Conservation (phyloP, 2,888 invertebrate species). For the Drosophila heteroneura region DNA sequence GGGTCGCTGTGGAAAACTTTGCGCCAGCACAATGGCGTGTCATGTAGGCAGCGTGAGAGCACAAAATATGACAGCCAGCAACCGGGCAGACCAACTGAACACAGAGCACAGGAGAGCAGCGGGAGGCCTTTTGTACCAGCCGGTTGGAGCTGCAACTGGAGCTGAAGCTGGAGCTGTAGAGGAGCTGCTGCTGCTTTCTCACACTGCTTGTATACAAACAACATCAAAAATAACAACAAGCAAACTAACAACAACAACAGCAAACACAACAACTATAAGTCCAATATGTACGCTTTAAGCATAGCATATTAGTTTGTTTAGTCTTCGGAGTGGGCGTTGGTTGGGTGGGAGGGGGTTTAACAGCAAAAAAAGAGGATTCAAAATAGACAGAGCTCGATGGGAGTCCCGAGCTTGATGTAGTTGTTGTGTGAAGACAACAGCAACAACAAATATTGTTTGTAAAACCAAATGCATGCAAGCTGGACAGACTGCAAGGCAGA, state of each 20-base stretch:
- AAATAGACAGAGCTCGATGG: constrained; percentile 73
- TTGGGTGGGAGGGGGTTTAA: constrained; percentile 17
- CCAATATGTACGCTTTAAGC: constrained; percentile 82
- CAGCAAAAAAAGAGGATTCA: constrained; percentile 78
- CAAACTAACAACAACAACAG: constrained; percentile 54
- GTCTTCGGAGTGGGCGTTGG: constrained; percentile 37
- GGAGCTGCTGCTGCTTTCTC: constrained; percentile 3
- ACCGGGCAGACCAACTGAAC: constrained; percentile 14
- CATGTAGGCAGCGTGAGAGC: constrained; percentile 65
- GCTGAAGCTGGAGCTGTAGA: constrained; percentile 5
- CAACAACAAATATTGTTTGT: constrained; percentile 72
- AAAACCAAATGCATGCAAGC: constrained; percentile 78
- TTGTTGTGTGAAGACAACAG: constrained; percentile 72
- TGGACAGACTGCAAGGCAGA: constrained; percentile 42
- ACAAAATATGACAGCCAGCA: constrained; percentile 75
- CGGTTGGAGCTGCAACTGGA: constrained; percentile 19
- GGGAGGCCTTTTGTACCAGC: constrained; percentile 73
- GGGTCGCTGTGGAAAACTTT: constrained; percentile 50
- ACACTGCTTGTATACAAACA: constrained; percentile 50
- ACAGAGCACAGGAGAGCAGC: constrained; percentile 39
- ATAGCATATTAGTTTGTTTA: constrained; percentile 80
- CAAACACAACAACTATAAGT: constrained; percentile 69
- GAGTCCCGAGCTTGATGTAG: constrained; percentile 65
- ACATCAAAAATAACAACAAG: constrained; percentile 66
- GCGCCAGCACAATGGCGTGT: constrained; percentile 64